These are phyloP conservation scores for Nyctereutes procyonoides DNA, from an alignment of 2,113 vertebrate genomes.

Conservation along the genomic window DNA sequence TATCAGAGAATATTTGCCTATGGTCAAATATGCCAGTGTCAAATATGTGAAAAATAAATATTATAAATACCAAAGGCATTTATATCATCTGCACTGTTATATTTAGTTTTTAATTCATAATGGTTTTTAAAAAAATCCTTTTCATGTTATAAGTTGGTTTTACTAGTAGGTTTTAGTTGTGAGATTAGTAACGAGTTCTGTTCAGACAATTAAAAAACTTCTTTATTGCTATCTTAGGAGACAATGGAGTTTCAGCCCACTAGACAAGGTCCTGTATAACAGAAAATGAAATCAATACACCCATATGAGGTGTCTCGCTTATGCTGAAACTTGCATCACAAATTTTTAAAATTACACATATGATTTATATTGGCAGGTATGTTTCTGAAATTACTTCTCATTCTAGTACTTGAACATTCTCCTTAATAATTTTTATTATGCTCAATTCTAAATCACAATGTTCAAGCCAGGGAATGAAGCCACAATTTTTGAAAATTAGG, in stretches of 20 bases:
- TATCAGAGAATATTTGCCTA: not conserved
- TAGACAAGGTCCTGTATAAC: not conserved
- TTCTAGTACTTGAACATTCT: slow-evolving; percentile 20
- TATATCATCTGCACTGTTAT: not conserved
- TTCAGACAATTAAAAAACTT: not conserved
- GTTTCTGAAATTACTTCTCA: slow-evolving; percentile 32
- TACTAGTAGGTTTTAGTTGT: slow-evolving; percentile 41
- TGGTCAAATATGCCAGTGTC: not conserved
- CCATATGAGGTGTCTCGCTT: not conserved
- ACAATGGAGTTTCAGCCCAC: not conserved
- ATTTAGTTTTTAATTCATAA: slow-evolving; percentile 41
- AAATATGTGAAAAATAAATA: slow-evolving; percentile 32
- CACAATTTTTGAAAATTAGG: slow-evolving; percentile 28
- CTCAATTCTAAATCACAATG: slow-evolving; percentile 34
- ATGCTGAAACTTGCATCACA: slow-evolving; percentile 37
- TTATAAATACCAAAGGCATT: slow-evolving; percentile 5
- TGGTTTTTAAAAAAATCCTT: not conserved
- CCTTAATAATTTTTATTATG: slow-evolving; percentile 38
- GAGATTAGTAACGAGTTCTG: slow-evolving; percentile 44
- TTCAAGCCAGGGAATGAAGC: slow-evolving; percentile 27
- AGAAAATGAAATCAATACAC: slow-evolving; percentile 17
- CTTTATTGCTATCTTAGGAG: not conserved
- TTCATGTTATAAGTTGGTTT: slow-evolving; percentile 47
- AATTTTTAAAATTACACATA: slow-evolving; percentile 1
- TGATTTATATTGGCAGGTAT: slow-evolving; percentile 26